A percentile compares a stretch with the other conserved stretches of the same genome.
Evolutionary conservation across 2,797 vertebrate species (phyloP).

Genomic region (Pipistrellus pygmaeus): DNA sequence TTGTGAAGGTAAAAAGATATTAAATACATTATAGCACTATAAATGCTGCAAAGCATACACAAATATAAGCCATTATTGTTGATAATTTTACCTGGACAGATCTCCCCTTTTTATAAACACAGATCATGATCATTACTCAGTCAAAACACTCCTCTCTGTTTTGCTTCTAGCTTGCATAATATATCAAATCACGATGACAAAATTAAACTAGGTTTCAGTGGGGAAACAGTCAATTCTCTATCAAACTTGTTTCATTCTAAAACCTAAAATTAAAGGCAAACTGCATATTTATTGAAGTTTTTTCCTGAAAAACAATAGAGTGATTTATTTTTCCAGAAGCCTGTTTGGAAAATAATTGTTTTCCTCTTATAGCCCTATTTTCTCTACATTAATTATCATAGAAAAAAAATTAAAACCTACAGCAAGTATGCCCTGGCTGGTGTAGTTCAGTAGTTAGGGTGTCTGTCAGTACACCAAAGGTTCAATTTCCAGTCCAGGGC

Average conservation of each 20-base stretch:
- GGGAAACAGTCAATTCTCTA: constrained; percentile 3
- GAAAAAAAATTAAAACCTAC: background rate
- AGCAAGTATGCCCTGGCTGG: background rate
- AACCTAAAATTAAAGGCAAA: constrained; percentile 46
- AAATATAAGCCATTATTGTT: background rate
- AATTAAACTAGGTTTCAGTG: background rate
- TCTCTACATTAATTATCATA: background rate
- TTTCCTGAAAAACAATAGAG: background rate
- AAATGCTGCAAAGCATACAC: background rate
- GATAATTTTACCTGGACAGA: background rate
- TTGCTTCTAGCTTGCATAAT: background rate
- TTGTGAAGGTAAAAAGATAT: background rate
- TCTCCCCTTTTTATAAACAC: background rate
- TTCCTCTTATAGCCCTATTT: background rate
- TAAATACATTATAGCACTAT: background rate
- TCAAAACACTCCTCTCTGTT: background rate
- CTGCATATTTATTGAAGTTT: background rate
- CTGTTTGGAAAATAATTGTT: background rate
- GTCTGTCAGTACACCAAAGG: too few relatives aligned
- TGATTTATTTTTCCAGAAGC: background rate
- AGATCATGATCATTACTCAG: background rate
- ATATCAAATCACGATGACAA: background rate
- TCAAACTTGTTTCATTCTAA: background rate
- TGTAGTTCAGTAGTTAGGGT: too few relatives aligned
- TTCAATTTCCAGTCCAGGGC: too few relatives aligned